Evolutionary conservation across 2,797 vertebrate species (phyloP).

Genomic region (Acanthurus tractus): DNA sequence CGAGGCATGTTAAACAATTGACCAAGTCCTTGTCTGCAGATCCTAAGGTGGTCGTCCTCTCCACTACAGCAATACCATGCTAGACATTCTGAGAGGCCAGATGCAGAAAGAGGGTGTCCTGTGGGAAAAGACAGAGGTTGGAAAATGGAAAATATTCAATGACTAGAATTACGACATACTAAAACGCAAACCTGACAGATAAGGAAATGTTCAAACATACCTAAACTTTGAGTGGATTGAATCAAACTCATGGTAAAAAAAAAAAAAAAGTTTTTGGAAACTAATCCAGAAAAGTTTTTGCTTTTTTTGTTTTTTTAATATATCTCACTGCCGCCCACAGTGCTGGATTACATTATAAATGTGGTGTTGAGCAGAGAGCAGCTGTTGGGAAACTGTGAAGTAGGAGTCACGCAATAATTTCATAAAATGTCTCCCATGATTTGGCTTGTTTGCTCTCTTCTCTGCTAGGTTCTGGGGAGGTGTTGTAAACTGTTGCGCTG

Average conservation of each 20-base stretch:
- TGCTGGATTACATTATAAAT: neutral
- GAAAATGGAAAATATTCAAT: neutral
- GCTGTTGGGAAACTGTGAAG: conserved; percentile 22
- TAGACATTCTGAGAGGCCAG: conserved; percentile 51
- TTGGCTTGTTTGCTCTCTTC: neutral
- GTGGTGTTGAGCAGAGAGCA: neutral
- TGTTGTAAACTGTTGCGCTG: neutral
- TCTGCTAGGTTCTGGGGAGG: neutral
- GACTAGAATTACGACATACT: neutral
- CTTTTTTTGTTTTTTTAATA: neutral
- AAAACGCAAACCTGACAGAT: neutral
- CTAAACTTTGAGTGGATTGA: neutral
- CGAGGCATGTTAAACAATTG: conserved; percentile 57
- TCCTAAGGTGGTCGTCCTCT: conserved; percentile 27
- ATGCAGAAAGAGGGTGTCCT: conserved; percentile 35
- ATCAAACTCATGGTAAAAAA: neutral
- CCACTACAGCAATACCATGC: conserved; percentile 48
- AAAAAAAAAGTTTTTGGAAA: neutral
- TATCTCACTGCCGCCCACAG: neutral
- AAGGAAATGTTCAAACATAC: neutral
- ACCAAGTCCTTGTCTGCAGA: conserved; percentile 18
- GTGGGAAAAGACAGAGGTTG: conserved; percentile 24
- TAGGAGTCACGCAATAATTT: conserved; percentile 1
- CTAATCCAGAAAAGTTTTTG: too few relatives aligned
- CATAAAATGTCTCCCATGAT: neutral